Percentiles rank a stretch among this genome's conserved stretches.
Conservation (phyloP, 2,888 invertebrate genomes). For the Lithophane ornitopus region DNA sequence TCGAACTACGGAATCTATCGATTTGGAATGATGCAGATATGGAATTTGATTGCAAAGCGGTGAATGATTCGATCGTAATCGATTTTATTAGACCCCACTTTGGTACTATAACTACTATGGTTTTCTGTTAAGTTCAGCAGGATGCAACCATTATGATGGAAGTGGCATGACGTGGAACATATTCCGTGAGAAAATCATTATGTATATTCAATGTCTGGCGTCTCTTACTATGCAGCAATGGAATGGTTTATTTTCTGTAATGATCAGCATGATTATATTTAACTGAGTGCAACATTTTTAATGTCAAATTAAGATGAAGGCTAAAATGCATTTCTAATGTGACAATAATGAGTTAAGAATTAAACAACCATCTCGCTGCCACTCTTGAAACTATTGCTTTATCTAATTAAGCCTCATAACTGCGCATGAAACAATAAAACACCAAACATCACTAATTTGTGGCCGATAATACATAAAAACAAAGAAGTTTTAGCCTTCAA, state of each 20-base stretch:
- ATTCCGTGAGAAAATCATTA: slow-evolving; percentile 40
- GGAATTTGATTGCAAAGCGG: slow-evolving; percentile 59
- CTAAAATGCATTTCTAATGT: background rate
- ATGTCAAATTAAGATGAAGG: background rate
- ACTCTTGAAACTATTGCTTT: background rate
- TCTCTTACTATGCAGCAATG: background rate
- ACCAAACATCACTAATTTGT: background rate
- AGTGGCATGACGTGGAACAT: slow-evolving; percentile 6
- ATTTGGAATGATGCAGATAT: slow-evolving; percentile 60
- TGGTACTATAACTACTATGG: slow-evolving; percentile 30
- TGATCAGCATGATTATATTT: background rate
- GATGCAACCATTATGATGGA: slow-evolving; percentile 40
- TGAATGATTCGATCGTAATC: slow-evolving; percentile 47
- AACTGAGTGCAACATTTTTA: background rate
- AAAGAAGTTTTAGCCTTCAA: background rate
- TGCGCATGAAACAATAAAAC: background rate
- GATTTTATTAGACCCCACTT: slow-evolving; percentile 51
- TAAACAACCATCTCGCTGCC: background rate
- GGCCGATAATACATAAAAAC: background rate
- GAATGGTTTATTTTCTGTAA: background rate
- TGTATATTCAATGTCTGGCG: background rate
- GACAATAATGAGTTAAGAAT: background rate
- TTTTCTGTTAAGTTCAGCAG: slow-evolving; percentile 31
- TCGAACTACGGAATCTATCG: slow-evolving; percentile 41
- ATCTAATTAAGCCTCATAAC: background rate